Evolutionary conservation across 1,140 invertebrate species (phyloP), one percentile per base, ranked within the genome.

Genomic region (Odontomachus brunneus): DNA sequence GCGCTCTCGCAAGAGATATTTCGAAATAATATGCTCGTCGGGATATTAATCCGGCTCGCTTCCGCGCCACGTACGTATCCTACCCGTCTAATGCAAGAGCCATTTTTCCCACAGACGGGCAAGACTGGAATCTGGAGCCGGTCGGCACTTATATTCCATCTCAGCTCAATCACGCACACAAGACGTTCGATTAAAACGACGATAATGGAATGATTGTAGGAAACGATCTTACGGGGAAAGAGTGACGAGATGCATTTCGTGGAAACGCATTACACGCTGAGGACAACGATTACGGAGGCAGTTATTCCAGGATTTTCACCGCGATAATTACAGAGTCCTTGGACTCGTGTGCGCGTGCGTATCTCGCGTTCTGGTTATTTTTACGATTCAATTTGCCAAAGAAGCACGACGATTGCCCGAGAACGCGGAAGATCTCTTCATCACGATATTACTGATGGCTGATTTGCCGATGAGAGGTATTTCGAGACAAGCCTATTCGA

Each of bases 111-210:
- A 55, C 38, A 69, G 38, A 44, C 26, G 29, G 60, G 14, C 24
- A n/a, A 29, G 57, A 19, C 22, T 33, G 53, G 66, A 62, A 82
- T 82, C 71, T 63, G 26, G 44, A 51, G 62, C 33, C n/a, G 69
- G 65, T 19, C 53, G 33, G 49, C 65, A 57, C 69, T 80, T 80
- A 80, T 71, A 81, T 88, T 82, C 83, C 88, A 89, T 89, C 87
- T 69, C 65, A 80, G 51, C 51, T 80, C 65, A 80, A 80, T 80
- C 71, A 80, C 51, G 19, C 66, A 26, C 49, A 55, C n/a, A 38
- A 24, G 65, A 33, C 9, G 53, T 29, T 57, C 65, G 75, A 80
- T 80, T 80, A 82, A 51, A 19, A 26, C 38, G 66, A 67, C 51
- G 26, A 19, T 74, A 55, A 78, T 67, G 71, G 48, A 76, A 82